phyloP scores from a whole-genome alignment of 2,797 vertebrate species.

The Bryconaethiops microstoma region DNA sequence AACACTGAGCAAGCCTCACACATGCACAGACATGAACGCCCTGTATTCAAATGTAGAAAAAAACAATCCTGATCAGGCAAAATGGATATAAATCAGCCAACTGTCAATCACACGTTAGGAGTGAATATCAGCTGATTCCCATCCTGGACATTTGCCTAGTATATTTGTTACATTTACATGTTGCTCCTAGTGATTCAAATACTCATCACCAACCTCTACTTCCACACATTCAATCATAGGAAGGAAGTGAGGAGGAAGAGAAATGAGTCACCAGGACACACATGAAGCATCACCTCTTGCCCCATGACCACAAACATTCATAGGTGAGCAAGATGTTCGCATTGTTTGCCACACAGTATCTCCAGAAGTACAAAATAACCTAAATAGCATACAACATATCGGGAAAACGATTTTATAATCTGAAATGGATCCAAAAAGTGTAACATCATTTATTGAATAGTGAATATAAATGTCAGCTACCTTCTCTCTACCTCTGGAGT shows the following conservation, averaged over 20 bases:
- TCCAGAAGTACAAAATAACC: constrained; percentile 22
- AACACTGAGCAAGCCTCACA: neutral
- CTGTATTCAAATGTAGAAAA: neutral
- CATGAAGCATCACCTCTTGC: constrained; percentile 37
- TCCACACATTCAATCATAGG: constrained; percentile 65
- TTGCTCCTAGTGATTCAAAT: constrained; percentile 13
- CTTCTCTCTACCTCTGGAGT: constrained; percentile 92
- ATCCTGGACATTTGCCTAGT: neutral
- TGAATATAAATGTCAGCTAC: constrained; percentile 75
- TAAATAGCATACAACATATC: neutral
- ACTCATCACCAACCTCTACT: neutral
- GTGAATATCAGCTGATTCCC: neutral
- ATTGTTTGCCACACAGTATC: neutral
- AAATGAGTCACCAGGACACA: constrained; percentile 65
- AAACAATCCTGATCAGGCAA: neutral
- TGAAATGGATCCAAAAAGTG: neutral
- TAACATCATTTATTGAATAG: neutral
- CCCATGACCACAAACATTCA: constrained; percentile 22
- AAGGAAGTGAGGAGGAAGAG: constrained; percentile 62
- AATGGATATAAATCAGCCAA: neutral
- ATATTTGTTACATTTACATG: constrained; percentile 5
- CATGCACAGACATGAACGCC: neutral
- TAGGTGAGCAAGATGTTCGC: constrained; percentile 11
- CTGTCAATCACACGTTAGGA: neutral
- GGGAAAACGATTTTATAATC: too few species aligned